Base-by-base conservation (phyloP, 2,113 vertebrate species). In the Pseudorasbora parva region DNA sequence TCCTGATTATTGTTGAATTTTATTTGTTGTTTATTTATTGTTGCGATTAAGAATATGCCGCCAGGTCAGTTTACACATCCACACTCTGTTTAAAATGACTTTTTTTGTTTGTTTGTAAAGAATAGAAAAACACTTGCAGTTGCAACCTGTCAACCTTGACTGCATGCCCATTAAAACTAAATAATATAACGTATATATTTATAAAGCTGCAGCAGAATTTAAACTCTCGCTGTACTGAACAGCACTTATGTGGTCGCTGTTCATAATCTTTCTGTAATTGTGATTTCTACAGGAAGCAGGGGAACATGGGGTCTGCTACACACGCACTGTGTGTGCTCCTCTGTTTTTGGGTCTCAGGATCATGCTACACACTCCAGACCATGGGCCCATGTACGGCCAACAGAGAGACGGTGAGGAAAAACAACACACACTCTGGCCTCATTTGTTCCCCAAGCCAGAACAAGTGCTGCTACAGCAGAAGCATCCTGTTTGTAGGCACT, bases 401-500 rank as follows among this genome's bases (percentile, higher is more conserved):
- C 33, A 69, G 64, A 73, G 43, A 74, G 56, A 85, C 85, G 80
- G 88, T 89, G 83, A 68, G 88, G 71, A 49, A 87, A 64, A 72
- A 69, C 54, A 82, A 59, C 51, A 64, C 37, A 68, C 57, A 51
- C 60, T 47, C 78, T 64, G 71, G 83, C 83, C 73, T 43, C 84
- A 47, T 75, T 79, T 85, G 87, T 88, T 89, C 77, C 81, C 72
- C 77, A 78, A 82, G 74, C 69, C 87, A 81, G 73, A 77, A n/a
- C 43, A 78, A 89, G 83, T 86, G 89, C 88, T 76, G 82, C 84
- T 84, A 74, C 72, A 17, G 43, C 85, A 87, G 88, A 81, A 81
- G 90, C 86, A 89, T 93, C 93, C 93, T 94, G 91, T 94, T 93
- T 93, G 90, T 25, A 81, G 85, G 76, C 88, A 88, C 82, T 89